Evolutionary conservation across 2,797 vertebrate species (phyloP).

Genomic region (Onychomys leucogaster): DNA sequence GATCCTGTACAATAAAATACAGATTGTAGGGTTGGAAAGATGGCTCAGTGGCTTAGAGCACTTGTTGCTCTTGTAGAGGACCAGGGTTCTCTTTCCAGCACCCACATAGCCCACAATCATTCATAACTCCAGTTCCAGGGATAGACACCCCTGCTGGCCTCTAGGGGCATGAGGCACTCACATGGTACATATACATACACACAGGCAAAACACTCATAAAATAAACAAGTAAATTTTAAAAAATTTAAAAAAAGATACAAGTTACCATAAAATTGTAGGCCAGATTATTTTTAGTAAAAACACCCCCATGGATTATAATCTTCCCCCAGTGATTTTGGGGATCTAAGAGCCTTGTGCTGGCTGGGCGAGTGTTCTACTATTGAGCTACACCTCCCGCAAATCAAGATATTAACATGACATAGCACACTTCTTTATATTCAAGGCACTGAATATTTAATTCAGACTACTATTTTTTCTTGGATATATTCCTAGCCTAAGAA

Average conservation of each 20-base stretch:
- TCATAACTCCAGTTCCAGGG: not conserved
- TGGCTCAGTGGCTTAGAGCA: not conserved
- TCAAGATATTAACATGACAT: not conserved
- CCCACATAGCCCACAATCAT: not conserved
- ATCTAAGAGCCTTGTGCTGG: not conserved
- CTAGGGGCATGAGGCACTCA: not conserved
- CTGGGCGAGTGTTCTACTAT: not conserved
- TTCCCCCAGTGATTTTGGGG: not conserved
- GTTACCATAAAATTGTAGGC: slow-evolving; percentile 34
- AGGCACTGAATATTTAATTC: not conserved
- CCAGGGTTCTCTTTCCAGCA: not conserved
- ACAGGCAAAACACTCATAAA: not conserved
- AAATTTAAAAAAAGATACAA: not conserved
- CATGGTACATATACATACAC: too few species aligned
- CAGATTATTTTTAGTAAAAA: slow-evolving; percentile 52
- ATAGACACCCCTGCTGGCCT: not conserved
- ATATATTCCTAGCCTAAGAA: not conserved
- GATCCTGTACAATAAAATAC: slow-evolving; percentile 44
- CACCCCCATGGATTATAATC: not conserved
- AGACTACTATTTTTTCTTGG: not conserved
- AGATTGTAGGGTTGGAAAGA: not conserved
- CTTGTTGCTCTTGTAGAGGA: not conserved
- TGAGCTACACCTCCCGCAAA: not conserved
- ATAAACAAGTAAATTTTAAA: not conserved
- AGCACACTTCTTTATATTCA: slow-evolving; percentile 7